These are phyloP conservation scores for Drosophila serrata DNA, from an alignment of 1,140 invertebrate species.

Conservation along the genomic window DNA sequence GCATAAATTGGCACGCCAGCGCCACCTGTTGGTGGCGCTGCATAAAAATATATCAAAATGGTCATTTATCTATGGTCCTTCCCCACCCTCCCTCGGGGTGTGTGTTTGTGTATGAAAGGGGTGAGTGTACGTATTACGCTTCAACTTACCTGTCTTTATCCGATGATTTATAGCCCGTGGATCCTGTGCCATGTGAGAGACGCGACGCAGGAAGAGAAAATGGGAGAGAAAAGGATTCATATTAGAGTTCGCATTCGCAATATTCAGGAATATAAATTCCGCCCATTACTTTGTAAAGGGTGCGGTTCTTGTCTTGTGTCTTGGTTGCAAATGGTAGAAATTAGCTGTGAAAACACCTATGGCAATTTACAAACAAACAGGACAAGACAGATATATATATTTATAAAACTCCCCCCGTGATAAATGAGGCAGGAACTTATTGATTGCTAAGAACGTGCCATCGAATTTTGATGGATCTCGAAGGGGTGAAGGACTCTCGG, in stretches of 20 bases:
- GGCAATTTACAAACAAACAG: constrained; percentile 33
- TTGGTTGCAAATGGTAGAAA: constrained; percentile 44
- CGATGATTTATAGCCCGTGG: constrained; percentile 85
- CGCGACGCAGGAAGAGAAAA: constrained; percentile 3
- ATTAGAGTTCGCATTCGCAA: constrained; percentile 47
- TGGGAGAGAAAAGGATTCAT: constrained; percentile 41
- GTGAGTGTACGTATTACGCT: constrained; percentile 58
- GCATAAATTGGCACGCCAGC: constrained; percentile 77
- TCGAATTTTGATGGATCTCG: constrained; percentile 69
- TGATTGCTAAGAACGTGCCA: constrained; percentile 40
- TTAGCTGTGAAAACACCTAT: constrained; percentile 44
- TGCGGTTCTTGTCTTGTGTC: constrained; percentile 18
- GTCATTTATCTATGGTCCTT: constrained; percentile 58
- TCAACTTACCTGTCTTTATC: constrained; percentile 85
- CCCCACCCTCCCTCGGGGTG: neutral
- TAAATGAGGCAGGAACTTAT: constrained; percentile 60
- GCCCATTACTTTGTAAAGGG: constrained; percentile 35
- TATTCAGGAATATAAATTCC: constrained; percentile 43
- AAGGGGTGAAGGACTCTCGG: constrained; percentile 47
- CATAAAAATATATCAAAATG: constrained; percentile 78
- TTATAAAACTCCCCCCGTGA: constrained; percentile 31
- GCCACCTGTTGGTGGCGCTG: constrained; percentile 66
- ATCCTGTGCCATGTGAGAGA: constrained; percentile 62
- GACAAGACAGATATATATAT: constrained; percentile 25
- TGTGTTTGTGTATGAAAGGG: neutral